phyloP scores from a whole-genome alignment of 1,140 invertebrate species.

The Bombus waltoni region DNA sequence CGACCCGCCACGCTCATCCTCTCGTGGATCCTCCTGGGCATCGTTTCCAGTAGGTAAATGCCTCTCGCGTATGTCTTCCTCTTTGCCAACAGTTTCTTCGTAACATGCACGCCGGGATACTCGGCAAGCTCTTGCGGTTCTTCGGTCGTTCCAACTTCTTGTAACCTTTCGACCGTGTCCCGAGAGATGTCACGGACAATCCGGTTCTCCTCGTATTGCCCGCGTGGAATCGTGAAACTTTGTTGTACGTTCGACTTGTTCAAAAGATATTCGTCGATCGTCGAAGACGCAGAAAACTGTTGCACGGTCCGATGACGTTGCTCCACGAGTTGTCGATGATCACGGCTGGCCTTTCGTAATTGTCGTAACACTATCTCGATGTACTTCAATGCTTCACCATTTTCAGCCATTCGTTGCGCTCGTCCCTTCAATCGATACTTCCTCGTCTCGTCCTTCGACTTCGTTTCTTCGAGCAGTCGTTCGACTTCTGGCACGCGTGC shows the following conservation, averaged over 20 bases:
- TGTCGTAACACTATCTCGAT: conserved; percentile 74
- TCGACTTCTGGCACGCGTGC: conserved; percentile 48
- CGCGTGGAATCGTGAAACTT: background rate
- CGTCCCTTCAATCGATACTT: conserved; percentile 25
- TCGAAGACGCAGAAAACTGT: background rate
- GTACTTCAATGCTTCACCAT: conserved; percentile 70
- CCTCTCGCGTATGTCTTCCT: conserved; percentile 51
- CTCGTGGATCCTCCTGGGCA: conserved; percentile 25
- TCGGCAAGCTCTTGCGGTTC: conserved; percentile 6
- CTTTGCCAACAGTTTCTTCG: conserved; percentile 52
- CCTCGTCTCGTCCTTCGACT: conserved; percentile 16
- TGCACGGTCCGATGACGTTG: conserved; percentile 48
- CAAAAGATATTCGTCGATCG: background rate
- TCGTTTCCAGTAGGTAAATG: conserved; percentile 27
- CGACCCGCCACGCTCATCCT: conserved; percentile 13
- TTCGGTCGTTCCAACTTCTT: background rate
- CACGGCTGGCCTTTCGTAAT: conserved; percentile 72
- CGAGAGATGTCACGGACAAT: background rate
- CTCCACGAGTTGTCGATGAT: conserved; percentile 74
- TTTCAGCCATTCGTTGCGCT: conserved; percentile 51
- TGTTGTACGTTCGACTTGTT: background rate
- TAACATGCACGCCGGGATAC: conserved; percentile 16
- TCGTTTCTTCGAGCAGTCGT: conserved; percentile 51
- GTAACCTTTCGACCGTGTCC: conserved; percentile 1
- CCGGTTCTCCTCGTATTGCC: background rate